Base-by-base conservation (phyloP, 2,888 invertebrate species). In the Aproaerema taeniolella region DNA sequence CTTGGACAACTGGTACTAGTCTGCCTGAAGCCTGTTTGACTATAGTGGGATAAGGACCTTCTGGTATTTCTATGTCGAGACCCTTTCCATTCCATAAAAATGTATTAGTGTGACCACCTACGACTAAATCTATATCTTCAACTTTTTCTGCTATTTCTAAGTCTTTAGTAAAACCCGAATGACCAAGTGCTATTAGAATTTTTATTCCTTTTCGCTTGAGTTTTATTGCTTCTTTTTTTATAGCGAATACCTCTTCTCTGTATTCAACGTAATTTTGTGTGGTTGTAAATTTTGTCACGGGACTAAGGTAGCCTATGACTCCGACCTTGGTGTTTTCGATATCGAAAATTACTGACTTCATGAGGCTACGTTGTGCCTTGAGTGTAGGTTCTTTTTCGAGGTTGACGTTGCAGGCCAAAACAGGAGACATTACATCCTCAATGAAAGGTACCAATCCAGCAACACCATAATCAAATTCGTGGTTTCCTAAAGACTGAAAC, bases 91-190 rank as follows among this genome's bases (percentile, higher is more conserved):
- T 93, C 88, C 93, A 97, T 6, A 97, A 81, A 66, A 97, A 97
- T 0, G 96, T 96, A 64, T 97, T 94, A 0, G 95, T 93, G 64
- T 97, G 97, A 0, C 97, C 97, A 2, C 97, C 97, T 42, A 97
- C 91, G 0, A 97, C 95, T 20, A 96, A 68, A 73, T 97, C 97
- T 6, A 97, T 89, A 13, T 92, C 91, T 9, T 92, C 91, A 1
- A 96, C 93, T 49, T 92, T 83, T 38, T 71, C 70, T 0, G 95
- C 97, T 46, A 97, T 94, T 64, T 90, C 86, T 63, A 91, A 82
- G 64, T 97, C 97, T 50, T 88, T 89, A 1, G 82, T 81, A 61
- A 90, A 95, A 0, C 97, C 97, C 0, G 96, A 94, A 77, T 97
- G 97, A 0, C 97, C 97, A 16, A 97, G 72, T 0, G 95, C 97